Conservation (phyloP, 64 coral and sea anemone species). For the Platygyra sinensis region DNA sequence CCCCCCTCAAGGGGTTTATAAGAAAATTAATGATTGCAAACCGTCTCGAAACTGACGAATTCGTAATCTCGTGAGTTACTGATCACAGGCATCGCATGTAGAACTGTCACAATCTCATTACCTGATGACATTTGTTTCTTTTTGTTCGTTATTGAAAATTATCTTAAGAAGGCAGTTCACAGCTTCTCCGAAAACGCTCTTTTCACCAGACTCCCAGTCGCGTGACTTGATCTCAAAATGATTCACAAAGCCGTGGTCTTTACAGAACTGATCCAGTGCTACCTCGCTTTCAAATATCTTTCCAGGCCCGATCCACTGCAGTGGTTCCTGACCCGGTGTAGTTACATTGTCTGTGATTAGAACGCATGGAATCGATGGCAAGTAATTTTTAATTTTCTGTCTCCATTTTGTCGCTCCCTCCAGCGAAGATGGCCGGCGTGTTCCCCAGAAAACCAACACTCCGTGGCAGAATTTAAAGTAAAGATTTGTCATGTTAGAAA, state of each 20-base stretch:
- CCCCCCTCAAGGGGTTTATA: too few relatives aligned
- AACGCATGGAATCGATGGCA: constrained; percentile 20
- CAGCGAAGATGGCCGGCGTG: not conserved
- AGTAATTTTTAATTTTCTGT: not conserved
- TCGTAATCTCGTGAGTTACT: not conserved
- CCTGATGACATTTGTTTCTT: not conserved
- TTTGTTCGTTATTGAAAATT: constrained; percentile 2
- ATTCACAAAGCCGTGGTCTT: constrained; percentile 37
- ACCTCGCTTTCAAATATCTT: not conserved
- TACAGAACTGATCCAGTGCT: constrained; percentile 56
- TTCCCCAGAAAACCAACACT: not conserved
- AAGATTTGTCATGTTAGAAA: constrained; percentile 4
- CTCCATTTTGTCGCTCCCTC: not conserved
- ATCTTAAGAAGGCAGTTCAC: constrained; percentile 8
- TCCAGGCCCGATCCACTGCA: constrained; percentile 2
- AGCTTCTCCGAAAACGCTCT: constrained; percentile 66
- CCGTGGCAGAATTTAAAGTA: not conserved
- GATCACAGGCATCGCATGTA: not conserved
- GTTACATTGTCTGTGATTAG: constrained; percentile 48
- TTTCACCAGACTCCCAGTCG: constrained; percentile 62
- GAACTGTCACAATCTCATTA: too few relatives aligned
- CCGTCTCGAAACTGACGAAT: too few relatives aligned
- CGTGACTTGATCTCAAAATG: constrained; percentile 62
- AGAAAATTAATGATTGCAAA: too few relatives aligned
- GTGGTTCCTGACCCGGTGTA: not conserved